Evolutionary conservation across 92 coral and sea anemone species (phyloP), one percentile per base, ranked within the genome.

Genomic region (Palythoa grandis): DNA sequence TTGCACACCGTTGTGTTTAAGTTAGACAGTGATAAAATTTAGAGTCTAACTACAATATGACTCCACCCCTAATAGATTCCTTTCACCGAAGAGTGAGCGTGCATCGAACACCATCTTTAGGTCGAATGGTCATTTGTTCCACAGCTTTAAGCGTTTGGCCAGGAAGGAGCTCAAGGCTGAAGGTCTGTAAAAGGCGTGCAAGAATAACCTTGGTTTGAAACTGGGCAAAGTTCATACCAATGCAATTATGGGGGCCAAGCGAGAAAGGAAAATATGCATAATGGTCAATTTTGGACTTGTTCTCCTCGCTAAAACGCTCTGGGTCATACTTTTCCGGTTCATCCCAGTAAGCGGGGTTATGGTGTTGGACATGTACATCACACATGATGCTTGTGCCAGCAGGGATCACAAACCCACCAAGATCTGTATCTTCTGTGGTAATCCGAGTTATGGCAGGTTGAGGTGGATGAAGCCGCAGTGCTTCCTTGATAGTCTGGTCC

Each of bases 391-490:
- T 92, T 10, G 92, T 92, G 63, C 91, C 92, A 7, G 95, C 98
- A 63, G 98, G 98, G 39, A 95, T 90, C 67, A 86, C 70, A 74
- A 84, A 79, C 37, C 82, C 90, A 58, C 98, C 96, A n/a, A 95
- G 92, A 50, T 73, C 77, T 25, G 90, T 86, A 70, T 87, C 96
- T 84, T 91, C 90, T 17, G 86, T 89, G 20, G 98, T 90, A 65
- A 89, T 74, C 37, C 98, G 93, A 37, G 91, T 92, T 76, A 95
- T 78, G 20, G 96, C 95, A 77, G 98, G 96, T 79, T 92, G 93
- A 0, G 98, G 98, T 63, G 98, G 98, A 69, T 95, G 95, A 37
- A 95, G 94, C 70, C 98, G 98, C 86, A 95, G 82, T 23, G 98
- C 95, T 76, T 95, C 98, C 57, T 95, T 95, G 69, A 90, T 65